phyloP scores from a whole-genome alignment of 2,113 vertebrate species.

The Corythaixoides concolor region DNA sequence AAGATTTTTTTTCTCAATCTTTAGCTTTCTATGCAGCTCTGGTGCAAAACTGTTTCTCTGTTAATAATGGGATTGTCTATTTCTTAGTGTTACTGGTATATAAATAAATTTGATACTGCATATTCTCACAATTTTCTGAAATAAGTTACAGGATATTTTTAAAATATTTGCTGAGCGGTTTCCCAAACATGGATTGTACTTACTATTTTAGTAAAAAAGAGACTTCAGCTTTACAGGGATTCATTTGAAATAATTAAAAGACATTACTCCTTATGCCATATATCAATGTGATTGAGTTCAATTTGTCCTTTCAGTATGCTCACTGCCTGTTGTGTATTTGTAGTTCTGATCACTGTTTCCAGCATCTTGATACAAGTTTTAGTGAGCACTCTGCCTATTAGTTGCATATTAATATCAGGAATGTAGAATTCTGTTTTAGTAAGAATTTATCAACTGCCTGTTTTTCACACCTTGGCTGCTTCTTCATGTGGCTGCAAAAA shows the following conservation, averaged over 20 bases:
- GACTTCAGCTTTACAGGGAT: not conserved
- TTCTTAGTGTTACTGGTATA: not conserved
- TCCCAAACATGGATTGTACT: not conserved
- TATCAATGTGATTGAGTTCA: not conserved
- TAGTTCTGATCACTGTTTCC: not conserved
- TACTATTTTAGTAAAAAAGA: not conserved
- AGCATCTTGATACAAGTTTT: not conserved
- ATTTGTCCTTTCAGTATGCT: not conserved
- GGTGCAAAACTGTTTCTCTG: not conserved
- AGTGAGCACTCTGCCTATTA: not conserved
- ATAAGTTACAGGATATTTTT: not conserved
- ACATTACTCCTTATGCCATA: not conserved
- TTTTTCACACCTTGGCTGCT: not conserved
- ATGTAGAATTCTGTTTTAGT: not conserved
- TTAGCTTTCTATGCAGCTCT: not conserved
- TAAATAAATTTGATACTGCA: not conserved
- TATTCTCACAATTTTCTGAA: conserved; percentile 29
- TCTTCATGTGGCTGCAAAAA: not conserved
- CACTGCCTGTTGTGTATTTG: not conserved
- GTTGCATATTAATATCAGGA: not conserved
- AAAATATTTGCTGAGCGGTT: conserved; percentile 1
- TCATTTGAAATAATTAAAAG: not conserved
- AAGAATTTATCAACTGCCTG: not conserved
- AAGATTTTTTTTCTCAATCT: not conserved
- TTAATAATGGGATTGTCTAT: not conserved